Evolutionary conservation across 2,888 invertebrate species (phyloP).

Genomic region (Rhingia rostrata): DNA sequence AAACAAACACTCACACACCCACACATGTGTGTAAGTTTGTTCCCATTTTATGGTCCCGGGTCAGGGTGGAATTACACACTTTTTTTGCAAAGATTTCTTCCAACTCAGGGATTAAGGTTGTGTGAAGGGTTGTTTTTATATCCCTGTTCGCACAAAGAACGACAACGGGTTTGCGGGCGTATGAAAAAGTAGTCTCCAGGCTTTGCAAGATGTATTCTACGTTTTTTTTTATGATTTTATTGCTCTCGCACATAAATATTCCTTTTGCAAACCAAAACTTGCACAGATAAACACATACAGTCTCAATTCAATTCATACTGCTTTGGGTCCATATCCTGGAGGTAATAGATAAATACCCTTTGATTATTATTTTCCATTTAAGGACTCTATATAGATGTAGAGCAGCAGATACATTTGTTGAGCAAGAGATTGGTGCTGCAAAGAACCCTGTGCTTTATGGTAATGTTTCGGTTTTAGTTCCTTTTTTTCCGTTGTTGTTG

Average conservation of each 20-base stretch:
- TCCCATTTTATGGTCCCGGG: constrained; percentile 47
- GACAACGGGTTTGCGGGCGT: constrained; percentile 2
- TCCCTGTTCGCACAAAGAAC: constrained; percentile 11
- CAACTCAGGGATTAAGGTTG: constrained; percentile 27
- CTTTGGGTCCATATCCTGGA: constrained; percentile 68
- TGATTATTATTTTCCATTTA: constrained; percentile 71
- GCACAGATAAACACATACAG: constrained; percentile 39
- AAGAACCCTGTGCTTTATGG: constrained; percentile 60
- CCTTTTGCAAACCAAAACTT: constrained; percentile 45
- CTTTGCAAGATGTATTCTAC: constrained; percentile 8
- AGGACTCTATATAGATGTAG: constrained; percentile 60
- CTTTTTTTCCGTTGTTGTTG: constrained; percentile 6
- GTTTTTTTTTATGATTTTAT: constrained; percentile 67
- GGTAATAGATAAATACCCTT: constrained; percentile 74
- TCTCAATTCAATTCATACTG: constrained; percentile 66
- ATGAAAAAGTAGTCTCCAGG: constrained; percentile 42
- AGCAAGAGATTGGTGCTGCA: constrained; percentile 43
- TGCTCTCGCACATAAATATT: constrained; percentile 67
- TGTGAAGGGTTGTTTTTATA: constrained; percentile 38
- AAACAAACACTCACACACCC: too few species aligned
- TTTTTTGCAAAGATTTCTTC: constrained; percentile 32
- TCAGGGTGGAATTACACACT: constrained; percentile 68
- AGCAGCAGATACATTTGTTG: constrained; percentile 66
- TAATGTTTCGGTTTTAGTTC: constrained; percentile 54
- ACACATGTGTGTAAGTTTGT: neutral